Percentiles rank a stretch among this genome's conserved stretches.
These are phyloP conservation scores for Ia io DNA, from an alignment of 2,113 vertebrate genomes.

Conservation along the genomic window DNA sequence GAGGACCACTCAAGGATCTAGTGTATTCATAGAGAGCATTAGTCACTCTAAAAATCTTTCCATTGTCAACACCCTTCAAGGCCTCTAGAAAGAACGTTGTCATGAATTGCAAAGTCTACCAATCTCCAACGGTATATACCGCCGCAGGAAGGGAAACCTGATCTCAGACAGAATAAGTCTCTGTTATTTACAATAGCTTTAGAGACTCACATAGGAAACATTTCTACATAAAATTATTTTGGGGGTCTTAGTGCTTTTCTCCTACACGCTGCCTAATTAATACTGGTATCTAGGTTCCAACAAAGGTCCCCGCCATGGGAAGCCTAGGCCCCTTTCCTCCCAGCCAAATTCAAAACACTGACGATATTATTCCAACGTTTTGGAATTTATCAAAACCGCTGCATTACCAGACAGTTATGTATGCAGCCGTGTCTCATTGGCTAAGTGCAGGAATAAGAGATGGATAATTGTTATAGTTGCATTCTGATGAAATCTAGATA, in stretches of 20 bases:
- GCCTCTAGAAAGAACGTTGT: constrained; percentile 9
- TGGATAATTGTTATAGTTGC: constrained; percentile 1
- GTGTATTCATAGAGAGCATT: constrained; percentile 40
- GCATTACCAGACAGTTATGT: constrained; percentile 25
- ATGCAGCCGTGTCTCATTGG: neutral
- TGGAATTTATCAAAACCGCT: constrained; percentile 46
- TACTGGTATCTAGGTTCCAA: neutral
- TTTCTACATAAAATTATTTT: constrained; percentile 40
- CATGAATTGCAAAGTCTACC: neutral
- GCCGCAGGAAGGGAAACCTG: neutral
- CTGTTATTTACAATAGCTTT: constrained; percentile 17
- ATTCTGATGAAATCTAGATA: neutral
- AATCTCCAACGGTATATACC: neutral
- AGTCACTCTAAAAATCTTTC: constrained; percentile 60
- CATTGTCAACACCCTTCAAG: constrained; percentile 46
- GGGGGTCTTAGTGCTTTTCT: neutral
- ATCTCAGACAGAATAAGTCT: constrained; percentile 21
- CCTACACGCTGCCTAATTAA: neutral
- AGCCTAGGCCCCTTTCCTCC: neutral
- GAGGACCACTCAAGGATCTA: constrained; percentile 25
- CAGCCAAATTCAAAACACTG: constrained; percentile 18
- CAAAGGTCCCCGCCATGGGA: neutral
- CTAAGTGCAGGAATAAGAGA: constrained; percentile 32
- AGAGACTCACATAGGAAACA: neutral
- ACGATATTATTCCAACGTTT: neutral